A percentile compares a stretch with the other conserved stretches of the same genome.
Conservation (phyloP, 2,797 vertebrate genomes). For the Amblyopsis hoosieri region DNA sequence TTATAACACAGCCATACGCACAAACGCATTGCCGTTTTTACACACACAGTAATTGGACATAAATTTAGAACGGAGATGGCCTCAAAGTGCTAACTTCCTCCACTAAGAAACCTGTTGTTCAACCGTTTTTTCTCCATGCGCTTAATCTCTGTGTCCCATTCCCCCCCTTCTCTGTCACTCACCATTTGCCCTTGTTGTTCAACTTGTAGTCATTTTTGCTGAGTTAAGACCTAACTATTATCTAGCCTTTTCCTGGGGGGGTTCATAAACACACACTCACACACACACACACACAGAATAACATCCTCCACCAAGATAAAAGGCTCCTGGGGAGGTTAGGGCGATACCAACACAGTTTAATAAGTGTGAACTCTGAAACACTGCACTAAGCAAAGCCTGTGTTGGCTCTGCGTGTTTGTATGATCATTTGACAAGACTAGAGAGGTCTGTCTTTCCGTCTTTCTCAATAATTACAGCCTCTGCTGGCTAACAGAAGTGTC, state of each 20-base stretch:
- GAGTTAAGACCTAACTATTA: constrained; percentile 67
- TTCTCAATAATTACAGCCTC: constrained; percentile 39
- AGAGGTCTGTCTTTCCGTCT: constrained; percentile 38
- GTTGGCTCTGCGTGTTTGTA: constrained; percentile 31
- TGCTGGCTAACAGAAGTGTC: constrained; percentile 26
- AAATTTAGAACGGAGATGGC: constrained; percentile 53
- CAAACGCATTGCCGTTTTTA: constrained; percentile 51
- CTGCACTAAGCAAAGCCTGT: constrained; percentile 32
- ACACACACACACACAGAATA: constrained; percentile 16
- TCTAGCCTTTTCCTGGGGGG: constrained; percentile 50
- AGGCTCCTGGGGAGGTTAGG: constrained; percentile 53
- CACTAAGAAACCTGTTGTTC: constrained; percentile 42
- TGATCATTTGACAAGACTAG: constrained; percentile 18
- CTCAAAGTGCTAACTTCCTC: constrained; percentile 52
- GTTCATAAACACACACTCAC: constrained; percentile 8
- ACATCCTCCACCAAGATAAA: constrained; percentile 52
- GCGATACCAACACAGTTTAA: constrained; percentile 72
- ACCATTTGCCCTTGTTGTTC: constrained; percentile 16
- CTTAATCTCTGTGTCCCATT: constrained; percentile 2
- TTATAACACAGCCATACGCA: constrained; percentile 53
- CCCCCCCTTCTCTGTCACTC: constrained; percentile 6
- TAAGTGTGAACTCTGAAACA: constrained; percentile 69
- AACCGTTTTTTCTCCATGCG: constrained; percentile 9
- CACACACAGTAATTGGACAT: constrained; percentile 47
- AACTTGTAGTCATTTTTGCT: constrained; percentile 42